Base-by-base conservation (phyloP, 2,888 invertebrate species). In the Deilephila porcellus region DNA sequence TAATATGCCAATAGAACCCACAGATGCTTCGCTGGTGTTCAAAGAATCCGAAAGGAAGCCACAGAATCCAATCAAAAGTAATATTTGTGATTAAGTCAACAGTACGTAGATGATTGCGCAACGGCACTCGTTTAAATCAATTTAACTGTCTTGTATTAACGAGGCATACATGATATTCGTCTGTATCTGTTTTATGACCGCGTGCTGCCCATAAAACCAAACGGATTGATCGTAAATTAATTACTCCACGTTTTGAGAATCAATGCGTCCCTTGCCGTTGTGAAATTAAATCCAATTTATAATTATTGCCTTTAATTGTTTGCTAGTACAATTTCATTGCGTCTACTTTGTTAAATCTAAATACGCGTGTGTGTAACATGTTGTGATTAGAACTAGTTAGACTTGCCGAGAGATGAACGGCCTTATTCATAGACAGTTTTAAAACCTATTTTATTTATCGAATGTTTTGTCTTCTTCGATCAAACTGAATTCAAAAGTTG, bases 271-370 rank as follows among this genome's bases (percentile, higher is more conserved):
- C 52, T 52, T 2, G 45, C n/a, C 52, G 52, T 25, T 64, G 64
- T 64, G 64, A 45, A 64, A 25, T 67, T 67, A 64, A 53, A 20
- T 56, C 11, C 52, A 73, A 14, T 64, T 37, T 37, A 32, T 73
- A 59, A 64, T 29, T 56, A 52, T 67, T 67, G 59, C n/a, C n/a
- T 29, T 70, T 80, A 73, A 79, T 74, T 79, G 78, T 80, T 71
- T 78, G 74, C 74, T 82, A 81, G 45, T 67, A 52, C 25, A 45
- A 52, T 63, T 63, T 63, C 34, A 32, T 32, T 63, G 34, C n/a
- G 3, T 62, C 19, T 62, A n/a, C 19, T 34, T 63, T 34, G 34
- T 34, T 8, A 37, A 32, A 8, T n/a, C 32, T 37, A 62, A 29
- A 19, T 8, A 37, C 34, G n/a, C 6, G 19, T 56, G 56, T 56